Base-by-base conservation (phyloP, 1,140 invertebrate species). In the Lysiphlebus fabarum region DNA sequence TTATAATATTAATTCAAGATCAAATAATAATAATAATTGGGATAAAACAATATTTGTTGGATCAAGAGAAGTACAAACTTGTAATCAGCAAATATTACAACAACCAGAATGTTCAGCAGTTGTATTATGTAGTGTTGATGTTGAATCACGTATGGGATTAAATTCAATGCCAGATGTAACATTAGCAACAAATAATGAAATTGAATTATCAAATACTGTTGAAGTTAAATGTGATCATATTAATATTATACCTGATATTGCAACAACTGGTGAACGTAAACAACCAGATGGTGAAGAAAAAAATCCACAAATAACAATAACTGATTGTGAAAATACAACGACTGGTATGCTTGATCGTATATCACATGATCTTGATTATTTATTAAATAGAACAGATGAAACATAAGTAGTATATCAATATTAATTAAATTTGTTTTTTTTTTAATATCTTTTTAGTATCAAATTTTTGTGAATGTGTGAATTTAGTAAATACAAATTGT, bases 301-400 rank as follows among this genome's bases (percentile, higher is more conserved):
- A 37, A 64, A 71, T 2, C 65, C 70, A 1, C 70, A 76, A 56
- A 73, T 76, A 9, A 58, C 58, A 4, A 62, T 70, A 0, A 70
- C 68, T 5, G 57, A 64, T 40, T 70, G 71, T 57, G 71, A 72
- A 11, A n/a, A n/a, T n/a, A n/a, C n/a, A n/a, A 69, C 65, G n/a
- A 72, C 62, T 40, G 84, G 85, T 53, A 86, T 89, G 79, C 73
- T 90, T 4, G 85, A 88, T 72, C 82, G 87, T 63, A 90, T 90
- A 67, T 87, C 86, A 2, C 84, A 87, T 66, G 87, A 90, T 73
- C 77, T 90, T 44, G 87, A 90, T 72, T 90, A 89, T 76, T 72
- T 90, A 58, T 73, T 90, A 50, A 89, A 89, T 71, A 82, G 86
- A 26, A 50, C 69, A 7, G 63, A 67, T 34, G 68, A 69, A 45